Conservation (phyloP, 2,797 vertebrate species). For the Bradypodion ventrale region DNA sequence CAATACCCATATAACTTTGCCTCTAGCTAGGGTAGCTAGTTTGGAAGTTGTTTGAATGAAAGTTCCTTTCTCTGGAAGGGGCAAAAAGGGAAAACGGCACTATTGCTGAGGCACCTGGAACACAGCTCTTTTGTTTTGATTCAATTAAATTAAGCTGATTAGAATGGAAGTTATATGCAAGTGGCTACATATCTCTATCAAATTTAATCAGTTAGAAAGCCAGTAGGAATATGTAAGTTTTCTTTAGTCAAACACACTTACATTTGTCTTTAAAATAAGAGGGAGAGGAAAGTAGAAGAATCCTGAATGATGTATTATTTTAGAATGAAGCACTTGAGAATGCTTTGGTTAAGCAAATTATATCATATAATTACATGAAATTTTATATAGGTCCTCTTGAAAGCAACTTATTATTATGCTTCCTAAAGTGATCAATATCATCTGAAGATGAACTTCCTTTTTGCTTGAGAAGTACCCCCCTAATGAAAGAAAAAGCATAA, state of each 20-base stretch:
- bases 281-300: background rate
- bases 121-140: background rate
- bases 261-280: background rate
- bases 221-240: background rate
- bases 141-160: background rate
- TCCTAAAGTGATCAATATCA: background rate
- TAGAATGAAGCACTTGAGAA: background rate
- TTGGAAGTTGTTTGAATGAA: no score
- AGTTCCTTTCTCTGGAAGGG: no score
- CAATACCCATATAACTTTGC: no score
- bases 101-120: no score
- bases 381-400: background rate
- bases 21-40: no score
- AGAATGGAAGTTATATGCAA: no score
- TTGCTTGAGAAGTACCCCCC: background rate
- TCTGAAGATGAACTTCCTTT: background rate
- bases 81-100: background rate
- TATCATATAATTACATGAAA: background rate
- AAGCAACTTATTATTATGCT: background rate
- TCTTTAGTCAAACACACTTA: background rate
- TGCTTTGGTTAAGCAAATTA: slow-evolving; percentile 10
- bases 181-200: background rate
- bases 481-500: background rate
- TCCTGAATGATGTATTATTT: slow-evolving; percentile 7
- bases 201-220: background rate